A percentile compares a stretch with the other conserved stretches of the same genome.
Conservation (phyloP, 2,888 invertebrate species). For the Pristionchus exspectatus region DNA sequence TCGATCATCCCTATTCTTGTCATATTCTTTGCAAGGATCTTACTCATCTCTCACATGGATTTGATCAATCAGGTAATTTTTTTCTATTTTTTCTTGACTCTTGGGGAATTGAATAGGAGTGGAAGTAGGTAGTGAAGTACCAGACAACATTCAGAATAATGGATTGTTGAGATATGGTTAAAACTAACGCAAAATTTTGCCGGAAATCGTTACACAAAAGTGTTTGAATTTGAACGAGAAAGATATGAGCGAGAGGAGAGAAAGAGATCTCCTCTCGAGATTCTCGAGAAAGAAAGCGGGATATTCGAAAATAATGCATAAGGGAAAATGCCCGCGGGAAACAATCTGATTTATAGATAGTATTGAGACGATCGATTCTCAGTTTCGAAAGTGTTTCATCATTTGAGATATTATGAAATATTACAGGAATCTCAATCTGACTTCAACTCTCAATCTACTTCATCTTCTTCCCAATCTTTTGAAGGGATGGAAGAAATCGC, state of each 20-base stretch:
- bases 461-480: slow-evolving; percentile 1
- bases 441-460: slow-evolving; percentile 20
- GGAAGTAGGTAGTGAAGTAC: background rate
- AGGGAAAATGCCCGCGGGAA: no score
- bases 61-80: background rate
- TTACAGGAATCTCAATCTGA: background rate
- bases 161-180: background rate
- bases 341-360: background rate
- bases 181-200: background rate
- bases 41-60: slow-evolving; percentile 52
- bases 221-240: background rate
- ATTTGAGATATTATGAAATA: background rate
- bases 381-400: background rate
- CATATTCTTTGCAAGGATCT: slow-evolving; percentile 50
- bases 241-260: background rate
- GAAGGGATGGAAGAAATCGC: slow-evolving; percentile 11
- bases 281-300: background rate
- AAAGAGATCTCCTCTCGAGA: no score
- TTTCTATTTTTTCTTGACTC: no score
- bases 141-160: background rate
- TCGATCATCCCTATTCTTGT: slow-evolving; percentile 55
- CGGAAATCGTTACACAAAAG: background rate
- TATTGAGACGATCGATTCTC: background rate
- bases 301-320: no score
- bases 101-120: background rate